Base-by-base conservation (phyloP, 2,113 vertebrate genomes). In the Lamprotornis superbus region DNA sequence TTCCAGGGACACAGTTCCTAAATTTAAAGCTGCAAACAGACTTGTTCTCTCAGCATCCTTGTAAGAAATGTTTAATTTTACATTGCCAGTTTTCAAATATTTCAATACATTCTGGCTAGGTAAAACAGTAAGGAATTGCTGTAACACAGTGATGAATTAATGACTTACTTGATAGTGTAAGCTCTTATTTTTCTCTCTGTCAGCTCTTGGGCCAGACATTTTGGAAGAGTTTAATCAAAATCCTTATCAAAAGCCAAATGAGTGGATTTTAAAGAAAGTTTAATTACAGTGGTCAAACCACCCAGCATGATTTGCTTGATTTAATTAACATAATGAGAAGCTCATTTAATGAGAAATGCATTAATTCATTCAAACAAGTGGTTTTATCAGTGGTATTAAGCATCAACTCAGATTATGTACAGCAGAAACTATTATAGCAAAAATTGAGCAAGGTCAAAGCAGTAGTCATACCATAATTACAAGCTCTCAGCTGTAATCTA, bases 261-360 rank as follows among this genome's bases (percentile, higher is more conserved):
- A 91, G 47, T 94, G 70, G 69, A 92, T 96, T 94, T 90, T 94
- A 92, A 89, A 92, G 89, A 78, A 96, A 96, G 89, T 94, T 94
- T 94, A 97, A 96, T 97, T 96, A 97, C 81, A 90, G 83, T 94
- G 93, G 93, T 97, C 96, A 95, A 96, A 87, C 95, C 89, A 94
- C 88, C 84, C 91, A 82, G 65, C 60, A 92, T 40, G 92, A 95
- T 97, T 93, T 89, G 46, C 93, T 97, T 96, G 94, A 96, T 97
- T 97, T 95, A 82, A 97, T 96, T 97, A 97, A 94, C 11, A 40
- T 95, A 95, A 90, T 85, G 94, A 96, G 86, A 69, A 96, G 86
- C 76, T 89, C 89, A 89, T 95, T 95, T 97, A 96, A 97, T 96
- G 86, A 97, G 91, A 97, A 96, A 88, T 87, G 63, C 92, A 95